phyloP scores from a whole-genome alignment of 2,113 vertebrate species.

The Manacus vitellinus region DNA sequence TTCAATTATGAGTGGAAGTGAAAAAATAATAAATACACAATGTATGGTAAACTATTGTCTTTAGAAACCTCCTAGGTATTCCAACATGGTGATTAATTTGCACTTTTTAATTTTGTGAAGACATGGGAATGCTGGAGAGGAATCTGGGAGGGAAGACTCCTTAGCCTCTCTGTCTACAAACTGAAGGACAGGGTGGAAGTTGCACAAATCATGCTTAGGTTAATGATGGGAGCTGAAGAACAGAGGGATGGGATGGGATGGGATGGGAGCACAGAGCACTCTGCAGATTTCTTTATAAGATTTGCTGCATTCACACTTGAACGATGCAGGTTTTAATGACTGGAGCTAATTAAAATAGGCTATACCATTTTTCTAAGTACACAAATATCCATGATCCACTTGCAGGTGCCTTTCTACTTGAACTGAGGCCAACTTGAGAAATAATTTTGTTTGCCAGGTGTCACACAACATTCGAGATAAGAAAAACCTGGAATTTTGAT shows the following conservation, averaged over 20 bases:
- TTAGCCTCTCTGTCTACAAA: neutral
- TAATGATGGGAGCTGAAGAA: neutral
- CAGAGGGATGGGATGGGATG: neutral
- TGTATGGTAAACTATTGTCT: neutral
- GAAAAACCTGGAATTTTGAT: neutral
- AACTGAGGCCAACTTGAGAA: neutral
- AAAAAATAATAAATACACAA: constrained; percentile 47
- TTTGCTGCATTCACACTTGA: neutral
- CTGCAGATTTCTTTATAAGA: neutral
- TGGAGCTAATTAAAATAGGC: neutral
- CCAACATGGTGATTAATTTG: neutral
- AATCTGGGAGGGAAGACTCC: neutral
- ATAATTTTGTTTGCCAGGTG: neutral
- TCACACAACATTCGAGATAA: neutral
- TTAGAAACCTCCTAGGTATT: neutral
- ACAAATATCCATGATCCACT: neutral
- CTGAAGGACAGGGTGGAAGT: neutral
- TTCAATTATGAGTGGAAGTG: constrained; percentile 7
- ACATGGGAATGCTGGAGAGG: neutral
- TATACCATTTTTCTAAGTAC: neutral
- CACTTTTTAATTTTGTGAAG: neutral
- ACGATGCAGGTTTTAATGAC: neutral
- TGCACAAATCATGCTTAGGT: neutral
- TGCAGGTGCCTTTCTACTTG: neutral
- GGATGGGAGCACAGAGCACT: neutral